Base-by-base conservation (phyloP, 2,888 invertebrate genomes). In the Abrostola triplasia region DNA sequence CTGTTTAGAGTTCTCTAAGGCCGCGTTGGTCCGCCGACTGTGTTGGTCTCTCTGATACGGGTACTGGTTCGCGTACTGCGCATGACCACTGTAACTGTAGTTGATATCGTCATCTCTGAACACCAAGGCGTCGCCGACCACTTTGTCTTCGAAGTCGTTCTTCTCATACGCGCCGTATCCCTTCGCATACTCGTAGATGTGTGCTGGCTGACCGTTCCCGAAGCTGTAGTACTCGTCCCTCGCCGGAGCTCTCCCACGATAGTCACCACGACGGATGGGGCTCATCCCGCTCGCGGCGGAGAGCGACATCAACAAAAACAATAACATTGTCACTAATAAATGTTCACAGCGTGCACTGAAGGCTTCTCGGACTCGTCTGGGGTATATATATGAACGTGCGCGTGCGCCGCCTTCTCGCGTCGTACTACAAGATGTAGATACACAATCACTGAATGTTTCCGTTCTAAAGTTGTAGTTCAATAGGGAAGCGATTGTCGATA, bases 401-500 rank as follows among this genome's bases (percentile, higher is more conserved):
- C 1, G n/a, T 64, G 64, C 64, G 70, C 48, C 13, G 58, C 37
- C 42, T 55, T 50, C 64, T 60, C 35, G 47, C 54, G 51, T 38
- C 13, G 7, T 13, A 72, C 74, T 72, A 58, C n/a, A 73, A 74
- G 64, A 74, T 41, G 55, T 49, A 5, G 37, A 24, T 24, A 64
- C 38, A 41, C 56, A 47, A n/a, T 48, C 11, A 44, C 37, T 35
- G 47, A 55, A 51, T n/a, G 48, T 38, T 55, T 60, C 55, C 47
- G 49, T 36, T 48, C 12, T 11, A 40, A n/a, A n/a, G n/a, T 36
- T 36, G n/a, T 13, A 51, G 11, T 53, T 48, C 58, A 13, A 10
- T 69, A 73, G 70, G 54, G 70, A 58, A 41, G 57, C 36, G 4
- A 12, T 8, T 44, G 12, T 48, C 13, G 41, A 49, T 48, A 49